These are phyloP conservation scores for Minunthozetes semirufus DNA, from an alignment of 2,888 invertebrate genomes.

Conservation along the genomic window DNA sequence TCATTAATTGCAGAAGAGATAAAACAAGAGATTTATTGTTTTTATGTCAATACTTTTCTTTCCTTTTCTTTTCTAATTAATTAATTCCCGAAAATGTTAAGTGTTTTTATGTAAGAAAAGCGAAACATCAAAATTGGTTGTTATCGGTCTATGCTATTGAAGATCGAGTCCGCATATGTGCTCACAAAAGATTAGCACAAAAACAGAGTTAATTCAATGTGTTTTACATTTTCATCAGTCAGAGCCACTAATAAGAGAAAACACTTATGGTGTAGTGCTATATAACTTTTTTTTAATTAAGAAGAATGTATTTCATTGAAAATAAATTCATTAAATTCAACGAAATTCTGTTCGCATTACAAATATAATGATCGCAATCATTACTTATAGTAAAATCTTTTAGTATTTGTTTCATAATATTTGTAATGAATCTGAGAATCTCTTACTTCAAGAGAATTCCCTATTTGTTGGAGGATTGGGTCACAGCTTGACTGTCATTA, in stretches of 20 bases:
- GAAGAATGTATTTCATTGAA: too few species aligned
- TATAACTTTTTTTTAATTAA: too few species aligned
- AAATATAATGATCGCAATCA: neutral
- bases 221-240: too few species aligned
- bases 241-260: too few species aligned
- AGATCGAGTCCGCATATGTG: neutral
- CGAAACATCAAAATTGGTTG: neutral
- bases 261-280: too few species aligned
- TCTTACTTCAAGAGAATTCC: neutral
- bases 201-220: neutral
- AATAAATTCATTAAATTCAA: too few species aligned
- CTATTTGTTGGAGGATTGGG: neutral
- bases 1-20: neutral
- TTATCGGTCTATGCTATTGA: neutral
- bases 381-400: neutral
- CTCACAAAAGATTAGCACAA: neutral
- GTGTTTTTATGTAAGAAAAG: neutral
- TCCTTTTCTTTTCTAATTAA: neutral
- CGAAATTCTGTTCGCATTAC: neutral
- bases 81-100: neutral
- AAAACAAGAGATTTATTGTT: neutral
- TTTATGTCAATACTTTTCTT: too few species aligned
- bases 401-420: neutral
- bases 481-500: conserved; percentile 1
- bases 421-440: neutral